Percentiles rank a stretch among this genome's conserved stretches.
phyloP scores from a whole-genome alignment of 1,140 invertebrate genomes.

The Drosophila yakuba region DNA sequence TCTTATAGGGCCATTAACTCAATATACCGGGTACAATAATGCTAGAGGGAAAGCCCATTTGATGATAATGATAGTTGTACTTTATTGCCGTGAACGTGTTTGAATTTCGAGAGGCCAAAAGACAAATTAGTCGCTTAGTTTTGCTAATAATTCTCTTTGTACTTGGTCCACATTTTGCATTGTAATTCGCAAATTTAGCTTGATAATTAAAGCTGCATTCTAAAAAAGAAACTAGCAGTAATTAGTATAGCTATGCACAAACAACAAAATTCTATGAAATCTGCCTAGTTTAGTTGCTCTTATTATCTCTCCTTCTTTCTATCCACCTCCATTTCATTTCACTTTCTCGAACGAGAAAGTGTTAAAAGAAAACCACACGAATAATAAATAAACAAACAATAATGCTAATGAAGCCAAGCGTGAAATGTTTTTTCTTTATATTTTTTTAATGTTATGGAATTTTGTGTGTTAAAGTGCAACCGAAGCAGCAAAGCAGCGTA shows the following conservation, averaged over 20 bases:
- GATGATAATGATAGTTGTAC: not conserved
- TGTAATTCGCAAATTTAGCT: too few relatives aligned
- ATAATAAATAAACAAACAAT: slow-evolving; percentile 3
- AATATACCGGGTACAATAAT: not conserved
- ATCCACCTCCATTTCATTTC: slow-evolving; percentile 5
- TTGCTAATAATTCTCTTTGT: too few relatives aligned
- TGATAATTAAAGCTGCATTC: too few relatives aligned
- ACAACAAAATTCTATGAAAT: not conserved
- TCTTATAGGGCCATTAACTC: slow-evolving; percentile 1
- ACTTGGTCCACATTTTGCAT: too few relatives aligned
- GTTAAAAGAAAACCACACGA: slow-evolving; percentile 28
- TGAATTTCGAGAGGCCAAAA: not conserved
- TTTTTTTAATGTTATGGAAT: slow-evolving; percentile 26
- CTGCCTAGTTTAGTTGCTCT: not conserved
- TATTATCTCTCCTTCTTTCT: not conserved
- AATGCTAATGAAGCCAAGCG: slow-evolving; percentile 48
- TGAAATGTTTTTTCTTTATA: slow-evolving; percentile 27
- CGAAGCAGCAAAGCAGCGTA: slow-evolving; percentile 10
- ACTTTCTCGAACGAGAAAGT: slow-evolving; percentile 30
- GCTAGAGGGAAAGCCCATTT: not conserved
- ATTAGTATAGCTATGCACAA: too few relatives aligned
- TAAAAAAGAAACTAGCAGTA: too few relatives aligned
- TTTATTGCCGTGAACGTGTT: not conserved
- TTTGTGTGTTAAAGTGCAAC: slow-evolving; percentile 26
- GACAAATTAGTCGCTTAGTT: not conserved